These are phyloP conservation scores for Platorchestia sp. DNA, from an alignment of 1,140 invertebrate genomes.

Conservation along the genomic window DNA sequence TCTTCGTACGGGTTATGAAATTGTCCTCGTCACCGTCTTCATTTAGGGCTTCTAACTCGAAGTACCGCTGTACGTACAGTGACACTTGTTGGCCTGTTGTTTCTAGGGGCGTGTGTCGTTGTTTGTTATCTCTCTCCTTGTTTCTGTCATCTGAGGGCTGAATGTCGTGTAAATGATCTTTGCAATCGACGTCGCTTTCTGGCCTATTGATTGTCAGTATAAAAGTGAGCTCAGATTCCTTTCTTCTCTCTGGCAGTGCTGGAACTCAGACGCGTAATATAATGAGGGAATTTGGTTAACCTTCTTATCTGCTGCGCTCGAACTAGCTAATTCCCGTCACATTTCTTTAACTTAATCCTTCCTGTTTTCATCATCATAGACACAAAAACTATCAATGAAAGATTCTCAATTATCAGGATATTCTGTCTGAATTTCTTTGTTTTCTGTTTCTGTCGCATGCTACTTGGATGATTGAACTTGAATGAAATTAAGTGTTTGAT, in stretches of 20 bases:
- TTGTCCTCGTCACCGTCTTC: neutral
- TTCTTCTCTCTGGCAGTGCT: too few species aligned
- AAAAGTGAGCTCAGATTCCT: neutral
- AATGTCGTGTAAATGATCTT: too few species aligned
- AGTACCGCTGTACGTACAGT: too few species aligned
- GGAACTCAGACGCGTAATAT: neutral
- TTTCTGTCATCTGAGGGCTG: too few species aligned
- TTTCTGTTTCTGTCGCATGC: neutral
- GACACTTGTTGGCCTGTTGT: too few species aligned
- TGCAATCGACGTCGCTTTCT: too few species aligned
- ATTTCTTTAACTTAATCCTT: neutral
- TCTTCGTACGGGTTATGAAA: neutral
- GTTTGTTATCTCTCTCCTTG: too few species aligned
- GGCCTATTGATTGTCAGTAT: neutral
- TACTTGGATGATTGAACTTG: neutral
- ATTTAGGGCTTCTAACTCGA: neutral
- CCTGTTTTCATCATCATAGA: neutral
- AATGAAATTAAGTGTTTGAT: too few species aligned
- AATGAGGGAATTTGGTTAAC: neutral
- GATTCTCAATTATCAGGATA: neutral
- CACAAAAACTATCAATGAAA: neutral
- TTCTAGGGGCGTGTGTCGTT: too few species aligned
- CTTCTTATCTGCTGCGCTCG: neutral
- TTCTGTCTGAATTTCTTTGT: neutral
- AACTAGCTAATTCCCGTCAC: neutral